A percentile compares a stretch with the other conserved stretches of the same genome.
These are phyloP conservation scores for Baronia brevicornis DNA, from an alignment of 2,888 invertebrate genomes.

Conservation along the genomic window DNA sequence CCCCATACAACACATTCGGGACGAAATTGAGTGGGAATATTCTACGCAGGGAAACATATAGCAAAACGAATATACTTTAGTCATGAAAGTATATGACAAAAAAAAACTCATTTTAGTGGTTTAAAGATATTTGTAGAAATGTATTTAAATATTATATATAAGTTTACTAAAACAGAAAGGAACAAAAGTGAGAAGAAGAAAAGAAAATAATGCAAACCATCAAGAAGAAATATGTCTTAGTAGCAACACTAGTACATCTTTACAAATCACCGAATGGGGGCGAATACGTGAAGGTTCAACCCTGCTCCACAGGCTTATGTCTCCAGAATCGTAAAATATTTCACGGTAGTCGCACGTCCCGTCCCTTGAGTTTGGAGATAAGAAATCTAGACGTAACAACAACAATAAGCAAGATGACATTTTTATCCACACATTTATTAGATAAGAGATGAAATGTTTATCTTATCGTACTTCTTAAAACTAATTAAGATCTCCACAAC, in stretches of 20 bases:
- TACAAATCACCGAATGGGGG: slow-evolving; percentile 58
- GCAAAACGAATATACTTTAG: no score
- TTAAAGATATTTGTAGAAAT: no score
- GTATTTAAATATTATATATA: neutral
- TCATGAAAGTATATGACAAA: no score
- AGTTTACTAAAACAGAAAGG: slow-evolving; percentile 6
- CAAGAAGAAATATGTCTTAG: slow-evolving; percentile 29
- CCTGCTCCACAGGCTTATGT: slow-evolving; percentile 53
- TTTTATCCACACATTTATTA: neutral
- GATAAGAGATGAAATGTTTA: neutral
- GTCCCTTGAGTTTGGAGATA: slow-evolving; percentile 26
- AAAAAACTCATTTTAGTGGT: no score
- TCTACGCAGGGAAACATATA: no score
- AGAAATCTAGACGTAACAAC: slow-evolving; percentile 33
- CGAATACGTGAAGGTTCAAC: slow-evolving; percentile 49
- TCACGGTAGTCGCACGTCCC: slow-evolving; percentile 49
- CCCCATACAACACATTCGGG: no score
- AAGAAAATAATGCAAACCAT: slow-evolving; percentile 26
- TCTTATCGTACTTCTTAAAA: no score
- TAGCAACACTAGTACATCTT: slow-evolving; percentile 35
- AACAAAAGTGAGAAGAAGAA: slow-evolving; percentile 11
- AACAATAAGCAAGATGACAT: slow-evolving; percentile 7
- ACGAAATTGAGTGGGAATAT: no score
- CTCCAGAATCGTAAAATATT: slow-evolving; percentile 69
- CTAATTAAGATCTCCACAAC: no score